Evolutionary conservation across 2,888 invertebrate genomes (phyloP), one percentile per base, ranked within the genome.

Genomic region (Scaeva pyrastri): DNA sequence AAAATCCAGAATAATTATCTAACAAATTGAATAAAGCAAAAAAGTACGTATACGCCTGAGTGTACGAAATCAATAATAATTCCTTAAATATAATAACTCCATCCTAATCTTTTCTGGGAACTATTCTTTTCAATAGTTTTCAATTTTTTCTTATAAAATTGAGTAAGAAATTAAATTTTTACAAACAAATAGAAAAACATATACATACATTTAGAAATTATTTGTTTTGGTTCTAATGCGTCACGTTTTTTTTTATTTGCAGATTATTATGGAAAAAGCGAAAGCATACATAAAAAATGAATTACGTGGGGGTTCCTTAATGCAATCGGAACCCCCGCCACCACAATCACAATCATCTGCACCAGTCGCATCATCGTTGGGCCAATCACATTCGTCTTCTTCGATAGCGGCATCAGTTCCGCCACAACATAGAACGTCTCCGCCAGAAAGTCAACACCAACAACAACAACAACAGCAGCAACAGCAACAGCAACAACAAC

Each of bases 281-380:
- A 95, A 95, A 93, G 94, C 95, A 88, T 95, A 95, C 91, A 95
- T 95, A 92, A 95, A 95, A 93, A 95, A 95, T 93, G 95, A 95
- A 93, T 94, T 95, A 90, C 94, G 94, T 92, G 94, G 94, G 89
- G 93, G 93, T 89, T 90, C 89, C 88, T 86, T 89, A 88, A 84
- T 88, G 84, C 89, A 89, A 86, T 77, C 89, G 88, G 88, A 88
- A 80, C 84, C 87, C 84, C 74, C 88, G 76, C 73, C 76, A 62
- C 74, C 74, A 64, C 77, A 82, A 80, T 73, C 84, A 73, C 77
- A 76, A 60, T 89, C 90, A 88, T 87, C 88, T 8, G 72, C 81
- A 64, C 66, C 88, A 73, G 75, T 83, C 75, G 68, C 86, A 43
- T 70, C 81, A 14, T 55, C 81, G 68, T 55, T 70, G 52, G 76